Evolutionary conservation across 2,888 invertebrate species (phyloP).

Genomic region (Mystacides longicornis): DNA sequence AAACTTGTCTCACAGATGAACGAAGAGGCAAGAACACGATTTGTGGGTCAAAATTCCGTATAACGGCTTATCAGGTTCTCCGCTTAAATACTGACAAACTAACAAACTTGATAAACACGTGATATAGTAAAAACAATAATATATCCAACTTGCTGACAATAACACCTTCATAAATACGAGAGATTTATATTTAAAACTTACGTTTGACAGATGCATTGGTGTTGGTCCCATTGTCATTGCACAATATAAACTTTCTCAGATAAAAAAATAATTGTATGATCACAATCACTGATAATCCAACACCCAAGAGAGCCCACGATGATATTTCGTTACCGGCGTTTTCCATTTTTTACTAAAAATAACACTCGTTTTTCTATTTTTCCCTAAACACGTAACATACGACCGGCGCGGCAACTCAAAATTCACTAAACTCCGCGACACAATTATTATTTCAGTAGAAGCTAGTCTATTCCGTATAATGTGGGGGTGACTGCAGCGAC

Average conservation of each 20-base stretch:
- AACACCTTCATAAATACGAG: too few species aligned
- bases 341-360: slow-evolving; percentile 17
- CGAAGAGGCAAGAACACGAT: slow-evolving; percentile 1
- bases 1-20: background rate
- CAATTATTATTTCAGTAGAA: background rate
- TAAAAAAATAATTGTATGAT: slow-evolving; percentile 16
- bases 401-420: background rate
- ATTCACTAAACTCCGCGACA: background rate
- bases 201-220: slow-evolving; percentile 13
- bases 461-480: background rate
- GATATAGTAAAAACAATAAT: too few species aligned
- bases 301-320: slow-evolving; percentile 13
- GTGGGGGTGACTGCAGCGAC: slow-evolving; percentile 13
- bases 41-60: slow-evolving; percentile 25
- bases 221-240: slow-evolving; percentile 8
- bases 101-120: too few species aligned
- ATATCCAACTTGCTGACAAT: too few species aligned
- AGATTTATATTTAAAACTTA: too few species aligned
- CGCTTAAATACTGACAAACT: slow-evolving; percentile 12
- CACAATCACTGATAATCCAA: slow-evolving; percentile 14
- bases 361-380: background rate
- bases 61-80: slow-evolving; percentile 22
- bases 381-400: background rate
- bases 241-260: slow-evolving; percentile 9
- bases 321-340: slow-evolving; percentile 19